Evolutionary conservation across 1,140 invertebrate species (phyloP).

Genomic region (Wasmannia auropunctata): DNA sequence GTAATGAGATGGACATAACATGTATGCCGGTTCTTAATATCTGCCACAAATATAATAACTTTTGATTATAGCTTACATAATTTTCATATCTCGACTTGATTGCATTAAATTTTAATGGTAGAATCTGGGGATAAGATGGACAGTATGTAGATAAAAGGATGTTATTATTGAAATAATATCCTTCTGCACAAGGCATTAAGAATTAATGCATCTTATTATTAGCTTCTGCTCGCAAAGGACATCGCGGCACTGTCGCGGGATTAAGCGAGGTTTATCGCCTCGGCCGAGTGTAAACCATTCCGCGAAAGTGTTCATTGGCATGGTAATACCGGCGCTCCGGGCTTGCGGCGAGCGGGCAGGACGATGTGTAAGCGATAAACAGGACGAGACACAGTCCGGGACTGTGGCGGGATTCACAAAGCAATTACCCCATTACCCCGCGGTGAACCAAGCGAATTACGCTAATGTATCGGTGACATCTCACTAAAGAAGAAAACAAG

Average conservation of each 20-base stretch:
- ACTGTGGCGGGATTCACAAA: slow-evolving; percentile 54
- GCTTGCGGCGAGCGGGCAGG: slow-evolving; percentile 3
- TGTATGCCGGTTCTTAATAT: background rate
- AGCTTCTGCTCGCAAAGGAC: background rate
- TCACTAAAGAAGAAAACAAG: background rate
- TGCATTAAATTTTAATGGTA: background rate
- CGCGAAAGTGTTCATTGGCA: slow-evolving; percentile 33
- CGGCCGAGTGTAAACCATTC: slow-evolving; percentile 49
- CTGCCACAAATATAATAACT: background rate
- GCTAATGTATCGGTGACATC: slow-evolving; percentile 69
- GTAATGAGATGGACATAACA: background rate
- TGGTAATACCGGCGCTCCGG: slow-evolving; percentile 8
- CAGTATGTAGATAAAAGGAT: background rate
- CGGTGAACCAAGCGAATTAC: slow-evolving; percentile 64
- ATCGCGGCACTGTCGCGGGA: background rate
- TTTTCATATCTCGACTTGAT: background rate
- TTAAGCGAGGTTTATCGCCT: slow-evolving; percentile 17
- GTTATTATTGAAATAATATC: too few species aligned
- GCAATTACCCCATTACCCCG: slow-evolving; percentile 71
- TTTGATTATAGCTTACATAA: background rate
- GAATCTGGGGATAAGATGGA: background rate
- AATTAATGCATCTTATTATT: background rate
- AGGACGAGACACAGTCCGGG: slow-evolving; percentile 24
- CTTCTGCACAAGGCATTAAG: background rate
- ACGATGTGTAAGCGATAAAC: slow-evolving; percentile 51